A percentile compares a stretch with the other conserved stretches of the same genome.
These are phyloP conservation scores for Octodon degus DNA, from an alignment of 2,113 vertebrate species.

Conservation along the genomic window DNA sequence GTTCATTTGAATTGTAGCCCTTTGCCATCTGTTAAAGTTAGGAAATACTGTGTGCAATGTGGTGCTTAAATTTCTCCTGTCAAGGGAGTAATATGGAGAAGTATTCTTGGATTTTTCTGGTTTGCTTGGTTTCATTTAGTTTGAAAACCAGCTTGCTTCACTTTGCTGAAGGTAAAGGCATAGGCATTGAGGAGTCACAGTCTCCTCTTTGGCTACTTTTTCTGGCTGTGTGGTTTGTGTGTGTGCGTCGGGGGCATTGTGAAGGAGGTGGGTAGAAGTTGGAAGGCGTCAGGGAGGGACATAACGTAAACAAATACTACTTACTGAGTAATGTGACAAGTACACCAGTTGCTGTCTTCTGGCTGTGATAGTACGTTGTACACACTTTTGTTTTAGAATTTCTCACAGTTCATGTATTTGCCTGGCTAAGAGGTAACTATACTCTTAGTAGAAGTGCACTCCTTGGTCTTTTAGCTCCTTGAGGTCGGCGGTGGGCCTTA, in stretches of 20 bases:
- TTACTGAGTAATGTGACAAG: background rate
- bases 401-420: slow-evolving; percentile 26
- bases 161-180: background rate
- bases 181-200: background rate
- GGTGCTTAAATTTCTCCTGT: slow-evolving; percentile 17
- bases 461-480: background rate
- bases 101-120: background rate
- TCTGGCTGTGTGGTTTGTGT: background rate
- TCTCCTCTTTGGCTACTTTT: background rate
- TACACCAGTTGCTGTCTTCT: slow-evolving; percentile 23
- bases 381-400: background rate
- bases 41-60: background rate
- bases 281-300: slow-evolving; percentile 39
- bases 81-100: background rate
- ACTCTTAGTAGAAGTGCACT: background rate
- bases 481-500: background rate
- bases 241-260: background rate
- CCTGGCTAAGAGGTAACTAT: background rate
- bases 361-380: background rate
- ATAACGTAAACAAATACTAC: slow-evolving; percentile 24
- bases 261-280: slow-evolving; percentile 3
- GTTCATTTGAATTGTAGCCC: background rate
- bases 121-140: background rate
- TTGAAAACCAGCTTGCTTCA: slow-evolving; percentile 9
- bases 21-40: background rate